These are phyloP conservation scores for Tragelaphus strepsiceros DNA, from an alignment of 2,113 vertebrate genomes.

Conservation along the genomic window DNA sequence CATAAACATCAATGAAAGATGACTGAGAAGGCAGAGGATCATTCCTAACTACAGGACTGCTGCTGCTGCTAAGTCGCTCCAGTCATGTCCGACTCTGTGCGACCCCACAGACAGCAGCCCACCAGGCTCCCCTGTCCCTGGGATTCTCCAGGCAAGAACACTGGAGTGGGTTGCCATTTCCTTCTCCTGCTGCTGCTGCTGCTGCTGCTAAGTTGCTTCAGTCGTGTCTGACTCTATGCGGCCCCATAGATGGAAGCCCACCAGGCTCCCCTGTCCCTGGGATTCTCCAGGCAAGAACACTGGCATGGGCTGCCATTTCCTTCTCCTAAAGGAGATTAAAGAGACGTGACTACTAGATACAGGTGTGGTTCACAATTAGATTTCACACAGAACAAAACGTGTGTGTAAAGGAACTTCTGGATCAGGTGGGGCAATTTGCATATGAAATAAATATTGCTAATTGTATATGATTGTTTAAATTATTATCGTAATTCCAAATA, in stretches of 20 bases:
- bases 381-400: background rate
- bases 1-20: background rate
- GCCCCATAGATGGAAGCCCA: no score
- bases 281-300: no score
- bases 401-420: background rate
- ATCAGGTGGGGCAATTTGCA: background rate
- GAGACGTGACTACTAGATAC: background rate
- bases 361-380: background rate
- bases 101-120: no score
- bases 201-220: rapidly evolving
- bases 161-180: no score
- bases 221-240: no score
- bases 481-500: background rate
- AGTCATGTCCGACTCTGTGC: no score
- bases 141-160: no score
- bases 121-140: rapidly evolving
- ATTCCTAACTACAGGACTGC: background rate
- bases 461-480: background rate
- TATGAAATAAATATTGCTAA: background rate
- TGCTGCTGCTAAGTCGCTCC: rapidly evolving
- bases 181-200: rapidly evolving
- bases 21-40: background rate
- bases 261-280: rapidly evolving
- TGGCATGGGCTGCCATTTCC: no score
- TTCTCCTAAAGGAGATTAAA: background rate